A percentile compares a stretch with the other conserved stretches of the same genome.
Conservation (phyloP, 2,888 invertebrate species). For the Torymus texanus region DNA sequence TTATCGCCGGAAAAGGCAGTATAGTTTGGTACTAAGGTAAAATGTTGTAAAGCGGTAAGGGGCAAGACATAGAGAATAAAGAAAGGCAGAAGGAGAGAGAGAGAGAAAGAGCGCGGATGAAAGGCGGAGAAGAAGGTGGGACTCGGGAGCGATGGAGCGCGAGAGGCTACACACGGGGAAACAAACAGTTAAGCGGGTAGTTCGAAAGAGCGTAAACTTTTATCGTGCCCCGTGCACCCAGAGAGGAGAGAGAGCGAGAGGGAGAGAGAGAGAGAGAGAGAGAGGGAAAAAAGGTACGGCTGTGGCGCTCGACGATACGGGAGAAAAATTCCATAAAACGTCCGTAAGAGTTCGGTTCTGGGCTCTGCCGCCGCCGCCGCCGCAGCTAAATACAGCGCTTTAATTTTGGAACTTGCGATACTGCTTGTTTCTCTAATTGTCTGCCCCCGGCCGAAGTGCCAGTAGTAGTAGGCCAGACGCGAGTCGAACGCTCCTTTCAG, state of each 20-base stretch:
- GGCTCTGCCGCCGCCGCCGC: not conserved
- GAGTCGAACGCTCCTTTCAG: too few relatives aligned
- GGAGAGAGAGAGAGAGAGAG: not conserved
- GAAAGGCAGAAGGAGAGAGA: slow-evolving; percentile 10
- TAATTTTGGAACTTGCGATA: slow-evolving; percentile 12
- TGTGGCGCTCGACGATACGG: slow-evolving; percentile 23
- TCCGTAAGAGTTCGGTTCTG: slow-evolving; percentile 17
- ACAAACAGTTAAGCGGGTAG: slow-evolving; percentile 56
- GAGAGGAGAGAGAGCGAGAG: not conserved
- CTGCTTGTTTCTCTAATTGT: not conserved
- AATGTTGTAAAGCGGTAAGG: slow-evolving; percentile 48
- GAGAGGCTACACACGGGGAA: slow-evolving; percentile 40
- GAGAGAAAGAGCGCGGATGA: not conserved
- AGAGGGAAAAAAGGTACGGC: slow-evolving; percentile 16
- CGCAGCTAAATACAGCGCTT: slow-evolving; percentile 17
- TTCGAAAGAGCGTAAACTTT: slow-evolving; percentile 57
- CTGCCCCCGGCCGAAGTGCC: too few relatives aligned
- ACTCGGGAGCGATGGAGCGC: not conserved
- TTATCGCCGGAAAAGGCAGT: slow-evolving; percentile 44
- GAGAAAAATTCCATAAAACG: slow-evolving; percentile 50
- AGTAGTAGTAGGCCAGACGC: too few relatives aligned
- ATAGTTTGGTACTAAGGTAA: slow-evolving; percentile 47
- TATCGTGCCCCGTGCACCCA: slow-evolving; percentile 40
- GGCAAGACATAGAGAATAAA: slow-evolving; percentile 35
- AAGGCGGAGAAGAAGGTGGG: too few relatives aligned